These are phyloP conservation scores for Sterrhoptilus dennistouni DNA, from an alignment of 2,113 vertebrate species.

Conservation along the genomic window DNA sequence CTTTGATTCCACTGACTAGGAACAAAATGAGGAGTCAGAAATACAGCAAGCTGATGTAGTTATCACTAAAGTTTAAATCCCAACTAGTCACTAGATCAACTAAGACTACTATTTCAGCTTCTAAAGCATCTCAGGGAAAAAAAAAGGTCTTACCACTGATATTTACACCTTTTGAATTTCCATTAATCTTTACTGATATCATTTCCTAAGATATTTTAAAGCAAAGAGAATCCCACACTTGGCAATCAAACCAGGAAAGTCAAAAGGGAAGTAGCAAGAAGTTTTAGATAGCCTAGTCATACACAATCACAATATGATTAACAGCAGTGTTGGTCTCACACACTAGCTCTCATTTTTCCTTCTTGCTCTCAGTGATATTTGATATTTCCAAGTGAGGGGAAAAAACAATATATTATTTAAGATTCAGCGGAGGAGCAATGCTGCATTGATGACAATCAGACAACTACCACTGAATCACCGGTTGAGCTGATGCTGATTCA, in stretches of 20 bases:
- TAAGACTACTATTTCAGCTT: background rate
- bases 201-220: background rate
- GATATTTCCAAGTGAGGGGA: background rate
- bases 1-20: background rate
- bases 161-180: background rate
- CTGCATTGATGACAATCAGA: background rate
- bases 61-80: background rate
- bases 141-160: background rate
- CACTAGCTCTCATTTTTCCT: background rate
- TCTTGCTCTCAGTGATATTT: conserved; percentile 7
- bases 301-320: background rate
- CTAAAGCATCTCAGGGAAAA: background rate
- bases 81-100: background rate
- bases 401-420: background rate
- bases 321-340: background rate
- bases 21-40: background rate
- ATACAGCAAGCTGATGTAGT: background rate
- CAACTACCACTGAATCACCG: background rate
- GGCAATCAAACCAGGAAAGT: background rate
- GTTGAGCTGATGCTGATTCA: background rate
- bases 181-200: background rate
- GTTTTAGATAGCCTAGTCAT: background rate
- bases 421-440: background rate
- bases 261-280: background rate
- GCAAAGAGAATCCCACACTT: background rate